Percentiles rank a stretch among this genome's conserved stretches.
phyloP scores from a whole-genome alignment of 2,888 invertebrate species.

The Netelia inedita region DNA sequence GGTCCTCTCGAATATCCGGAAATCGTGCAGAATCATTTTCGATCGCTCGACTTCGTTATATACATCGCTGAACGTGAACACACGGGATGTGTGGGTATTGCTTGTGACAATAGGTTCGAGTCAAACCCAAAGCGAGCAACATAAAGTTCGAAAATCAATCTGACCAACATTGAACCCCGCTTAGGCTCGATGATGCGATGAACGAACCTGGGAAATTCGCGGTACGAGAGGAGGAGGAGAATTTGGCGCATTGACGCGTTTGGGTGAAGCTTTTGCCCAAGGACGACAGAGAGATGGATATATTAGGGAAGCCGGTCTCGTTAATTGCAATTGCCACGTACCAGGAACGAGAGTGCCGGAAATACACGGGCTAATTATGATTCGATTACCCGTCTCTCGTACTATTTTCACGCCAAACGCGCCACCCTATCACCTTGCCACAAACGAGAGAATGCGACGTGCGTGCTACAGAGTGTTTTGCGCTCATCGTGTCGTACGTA shows the following conservation, averaged over 20 bases:
- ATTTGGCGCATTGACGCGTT: slow-evolving; percentile 20
- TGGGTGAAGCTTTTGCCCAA: slow-evolving; percentile 33
- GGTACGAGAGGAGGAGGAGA: neutral
- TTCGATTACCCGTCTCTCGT: slow-evolving; percentile 55
- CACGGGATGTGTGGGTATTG: slow-evolving; percentile 18
- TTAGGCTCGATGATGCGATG: slow-evolving; percentile 43
- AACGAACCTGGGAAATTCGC: slow-evolving; percentile 5
- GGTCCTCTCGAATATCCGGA: neutral
- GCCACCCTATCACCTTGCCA: neutral
- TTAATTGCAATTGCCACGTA: slow-evolving; percentile 55
- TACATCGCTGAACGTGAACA: slow-evolving; percentile 4
- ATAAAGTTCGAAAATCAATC: slow-evolving; percentile 59
- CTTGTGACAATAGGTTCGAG: slow-evolving; percentile 44
- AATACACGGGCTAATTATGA: slow-evolving; percentile 59
- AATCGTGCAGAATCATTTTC: slow-evolving; percentile 1
- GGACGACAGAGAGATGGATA: slow-evolving; percentile 33
- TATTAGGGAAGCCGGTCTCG: slow-evolving; percentile 44
- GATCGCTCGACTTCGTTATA: slow-evolving; percentile 16
- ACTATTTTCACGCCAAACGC: slow-evolving; percentile 47
- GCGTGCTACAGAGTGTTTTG: neutral
- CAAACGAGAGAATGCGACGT: neutral
- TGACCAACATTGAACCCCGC: slow-evolving; percentile 51
- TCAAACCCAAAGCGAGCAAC: neutral
- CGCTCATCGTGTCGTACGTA: neutral
- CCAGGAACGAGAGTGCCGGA: slow-evolving; percentile 32